Conservation (phyloP, 2,113 vertebrate genomes). For the Neogobius melanostomus region DNA sequence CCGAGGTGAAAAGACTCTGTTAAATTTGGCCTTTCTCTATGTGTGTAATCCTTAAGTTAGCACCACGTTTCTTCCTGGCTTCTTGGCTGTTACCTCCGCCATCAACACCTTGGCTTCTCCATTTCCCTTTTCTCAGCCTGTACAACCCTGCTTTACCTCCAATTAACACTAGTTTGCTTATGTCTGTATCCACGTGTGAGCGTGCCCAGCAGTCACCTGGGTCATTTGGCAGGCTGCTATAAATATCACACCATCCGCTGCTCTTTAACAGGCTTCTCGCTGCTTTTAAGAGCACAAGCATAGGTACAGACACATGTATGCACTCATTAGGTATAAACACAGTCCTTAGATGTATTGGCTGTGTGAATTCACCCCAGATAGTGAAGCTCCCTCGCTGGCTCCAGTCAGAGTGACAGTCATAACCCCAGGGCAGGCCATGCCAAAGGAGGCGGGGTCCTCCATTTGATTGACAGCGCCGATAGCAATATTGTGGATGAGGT, state of each 20-base stretch:
- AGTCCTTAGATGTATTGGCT: conserved; percentile 43
- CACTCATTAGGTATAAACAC: conserved; percentile 53
- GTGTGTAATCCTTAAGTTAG: conserved; percentile 26
- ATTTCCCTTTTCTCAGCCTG: conserved; percentile 51
- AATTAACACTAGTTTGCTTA: conserved; percentile 76
- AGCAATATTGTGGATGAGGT: conserved; percentile 65
- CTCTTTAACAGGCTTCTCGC: conserved; percentile 66
- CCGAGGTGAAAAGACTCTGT: conserved; percentile 46
- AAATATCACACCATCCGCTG: conserved; percentile 72
- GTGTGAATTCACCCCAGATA: conserved; percentile 65
- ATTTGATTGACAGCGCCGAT: conserved; percentile 59
- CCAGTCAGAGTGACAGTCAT: conserved; percentile 71
- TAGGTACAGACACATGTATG: conserved; percentile 20
- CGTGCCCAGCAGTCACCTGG: conserved; percentile 56
- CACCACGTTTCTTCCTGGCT: conserved; percentile 30
- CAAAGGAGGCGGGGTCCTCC: conserved; percentile 61
- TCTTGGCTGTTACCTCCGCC: conserved; percentile 56
- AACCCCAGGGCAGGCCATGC: conserved; percentile 67
- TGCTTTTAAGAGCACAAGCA: conserved; percentile 45
- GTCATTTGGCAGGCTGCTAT: conserved; percentile 67
- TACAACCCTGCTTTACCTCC: conserved; percentile 68
- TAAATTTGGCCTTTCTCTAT: conserved; percentile 53
- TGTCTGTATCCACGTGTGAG: conserved; percentile 33
- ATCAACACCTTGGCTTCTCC: conserved; percentile 70
- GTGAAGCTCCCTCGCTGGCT: conserved; percentile 31